Conservation (phyloP, 2,888 invertebrate species). For the Cynaeus angustus region DNA sequence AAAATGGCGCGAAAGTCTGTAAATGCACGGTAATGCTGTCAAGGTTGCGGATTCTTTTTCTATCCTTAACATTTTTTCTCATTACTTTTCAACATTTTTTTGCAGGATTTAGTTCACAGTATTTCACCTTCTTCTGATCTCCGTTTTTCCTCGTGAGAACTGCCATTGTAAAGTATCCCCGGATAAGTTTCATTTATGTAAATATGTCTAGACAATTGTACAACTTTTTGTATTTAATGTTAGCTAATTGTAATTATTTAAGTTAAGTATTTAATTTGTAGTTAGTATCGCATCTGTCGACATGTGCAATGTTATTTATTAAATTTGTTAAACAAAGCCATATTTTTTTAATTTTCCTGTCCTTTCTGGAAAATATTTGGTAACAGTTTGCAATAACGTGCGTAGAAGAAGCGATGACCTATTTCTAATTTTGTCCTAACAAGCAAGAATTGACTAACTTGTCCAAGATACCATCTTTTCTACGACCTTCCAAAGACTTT, state of each 20-base stretch:
- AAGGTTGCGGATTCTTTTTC: constrained; percentile 26
- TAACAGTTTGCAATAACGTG: too few species aligned
- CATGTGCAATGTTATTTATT: constrained; percentile 65
- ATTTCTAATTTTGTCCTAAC: neutral
- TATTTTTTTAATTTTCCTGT: constrained; percentile 8
- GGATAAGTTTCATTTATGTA: constrained; percentile 19
- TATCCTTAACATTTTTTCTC: neutral
- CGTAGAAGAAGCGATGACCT: neutral
- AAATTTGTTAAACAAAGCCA: constrained; percentile 55
- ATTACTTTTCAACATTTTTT: constrained; percentile 18
- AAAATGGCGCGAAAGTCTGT: constrained; percentile 8
- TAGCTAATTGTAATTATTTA: constrained; percentile 39
- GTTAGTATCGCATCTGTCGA: constrained; percentile 58
- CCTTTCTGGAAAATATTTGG: constrained; percentile 1
- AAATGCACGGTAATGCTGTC: constrained; percentile 20
- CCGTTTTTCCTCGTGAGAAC: constrained; percentile 13
- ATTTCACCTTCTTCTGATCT: constrained; percentile 48
- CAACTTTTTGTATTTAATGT: constrained; percentile 34
- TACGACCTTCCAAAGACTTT: constrained; percentile 21
- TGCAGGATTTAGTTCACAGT: constrained; percentile 48
- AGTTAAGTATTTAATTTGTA: constrained; percentile 57
- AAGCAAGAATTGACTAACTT: constrained; percentile 1
- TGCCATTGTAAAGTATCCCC: constrained; percentile 39
- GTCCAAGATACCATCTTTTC: constrained; percentile 27
- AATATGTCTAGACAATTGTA: constrained; percentile 30